These are phyloP conservation scores for Oxycera nigricornis DNA, from an alignment of 2,888 invertebrate genomes.

Conservation along the genomic window DNA sequence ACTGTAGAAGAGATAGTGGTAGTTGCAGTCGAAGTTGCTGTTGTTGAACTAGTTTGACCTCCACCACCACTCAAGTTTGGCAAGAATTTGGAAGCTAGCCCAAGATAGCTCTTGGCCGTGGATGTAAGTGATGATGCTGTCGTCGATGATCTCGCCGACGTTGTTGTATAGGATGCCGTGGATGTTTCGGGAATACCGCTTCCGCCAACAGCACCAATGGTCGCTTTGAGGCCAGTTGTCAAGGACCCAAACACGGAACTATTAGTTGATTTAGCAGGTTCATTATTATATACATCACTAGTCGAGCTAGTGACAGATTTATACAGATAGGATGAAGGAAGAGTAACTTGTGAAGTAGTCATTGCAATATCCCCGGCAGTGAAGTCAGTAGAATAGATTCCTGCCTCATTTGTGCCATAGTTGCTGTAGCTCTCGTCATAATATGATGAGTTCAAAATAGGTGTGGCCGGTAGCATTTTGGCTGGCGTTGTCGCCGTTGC, in stretches of 20 bases:
- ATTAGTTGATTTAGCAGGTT: background rate
- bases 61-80: constrained; percentile 42
- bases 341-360: constrained; percentile 39
- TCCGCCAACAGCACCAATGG: constrained; percentile 42
- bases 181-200: constrained; percentile 8
- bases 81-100: constrained; percentile 44
- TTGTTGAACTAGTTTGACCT: constrained; percentile 26
- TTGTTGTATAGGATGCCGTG: background rate
- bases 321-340: constrained; percentile 39
- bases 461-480: constrained; percentile 9
- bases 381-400: constrained; percentile 17
- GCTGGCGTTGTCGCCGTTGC: constrained; percentile 49
- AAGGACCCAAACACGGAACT: constrained; percentile 37
- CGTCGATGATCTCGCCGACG: constrained; percentile 22
- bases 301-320: constrained; percentile 13
- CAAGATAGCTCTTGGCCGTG: constrained; percentile 45
- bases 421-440: constrained; percentile 28
- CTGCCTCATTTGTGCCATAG: background rate
- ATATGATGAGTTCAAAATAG: background rate
- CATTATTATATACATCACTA: background rate
- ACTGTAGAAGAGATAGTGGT: constrained; percentile 1
- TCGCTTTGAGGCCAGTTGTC: constrained; percentile 42
- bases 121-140: constrained; percentile 41
- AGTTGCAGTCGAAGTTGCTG: constrained; percentile 41
- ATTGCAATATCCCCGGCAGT: constrained; percentile 43